Evolutionary conservation across 2,113 vertebrate genomes (phyloP), one percentile per base, ranked within the genome.

Genomic region (Tamias sibiricus): DNA sequence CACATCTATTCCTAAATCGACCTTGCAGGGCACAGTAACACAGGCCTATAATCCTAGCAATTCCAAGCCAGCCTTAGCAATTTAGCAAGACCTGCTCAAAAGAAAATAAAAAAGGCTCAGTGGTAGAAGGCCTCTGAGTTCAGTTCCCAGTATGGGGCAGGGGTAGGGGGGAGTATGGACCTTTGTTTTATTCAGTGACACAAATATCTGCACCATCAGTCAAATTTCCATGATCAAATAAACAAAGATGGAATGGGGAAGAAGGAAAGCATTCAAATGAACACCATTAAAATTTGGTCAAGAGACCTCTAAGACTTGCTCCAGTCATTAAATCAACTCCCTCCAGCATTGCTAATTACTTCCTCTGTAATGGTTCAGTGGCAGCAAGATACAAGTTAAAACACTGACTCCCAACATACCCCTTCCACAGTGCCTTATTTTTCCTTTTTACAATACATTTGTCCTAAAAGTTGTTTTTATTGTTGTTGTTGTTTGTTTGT

Each of bases 181-280:
- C 3, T 80, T 35, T 80, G 64, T 64, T 90, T 54, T 81, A 86
- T 92, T 74, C 90, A 81, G n/a, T 66, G 68, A 66, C 66, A 92
- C 76, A 75, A 87, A 47, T 32, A 81, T 76, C 77, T 82, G 40
- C 28, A 49, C 59, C 26, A 69, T 54, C 75, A 74, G 44, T 87
- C 79, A 72, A 87, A 87, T 66, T 68, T 47, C 57, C 47, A 47
- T 1, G 10, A 76, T 75, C 76, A 82, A 80, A 87, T 16, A 68
- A 87, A 92, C 26, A 87, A 24, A 81, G 13, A 75, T 28, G 17
- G 19, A 44, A 57, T 57, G 57, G 57, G 86, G 87, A 32, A 92
- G 57, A 74, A 17, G 42, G 35, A 75, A 71, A 6, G 35, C 9
- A 64, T 72, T 86, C 35, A 95, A 80, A 85, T 44, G 54, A 91